A percentile compares a stretch with the other conserved stretches of the same genome.
phyloP scores from a whole-genome alignment of 2,888 invertebrate genomes.

The Sminthurides aquaticus region DNA sequence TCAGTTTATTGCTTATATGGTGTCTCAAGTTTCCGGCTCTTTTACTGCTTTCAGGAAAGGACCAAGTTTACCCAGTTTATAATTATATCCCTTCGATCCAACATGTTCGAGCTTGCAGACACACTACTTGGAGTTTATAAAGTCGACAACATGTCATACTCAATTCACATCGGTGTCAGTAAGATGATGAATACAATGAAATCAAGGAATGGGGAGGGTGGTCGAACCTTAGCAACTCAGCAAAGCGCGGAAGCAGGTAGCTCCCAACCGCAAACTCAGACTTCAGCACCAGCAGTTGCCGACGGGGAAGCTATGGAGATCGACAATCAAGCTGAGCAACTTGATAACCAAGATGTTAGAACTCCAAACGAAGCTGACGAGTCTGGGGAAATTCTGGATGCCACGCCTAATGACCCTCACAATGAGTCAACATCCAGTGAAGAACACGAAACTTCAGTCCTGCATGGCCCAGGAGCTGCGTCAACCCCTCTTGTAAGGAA shows the following conservation, averaged over 20 bases:
- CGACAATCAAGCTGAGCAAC: neutral
- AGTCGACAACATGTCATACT: slow-evolving; percentile 58
- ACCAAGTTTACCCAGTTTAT: slow-evolving; percentile 97
- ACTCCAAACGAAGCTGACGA: neutral
- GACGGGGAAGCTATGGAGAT: neutral
- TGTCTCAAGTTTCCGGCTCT: neutral
- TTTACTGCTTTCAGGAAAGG: slow-evolving; percentile 59
- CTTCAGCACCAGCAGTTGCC: neutral
- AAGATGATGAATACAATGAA: slow-evolving; percentile 19
- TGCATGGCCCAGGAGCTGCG: neutral
- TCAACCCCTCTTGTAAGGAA: neutral
- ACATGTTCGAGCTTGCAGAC: slow-evolving; percentile 95
- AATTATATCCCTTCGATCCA: slow-evolving; percentile 89
- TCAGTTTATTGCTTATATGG: too few species aligned
- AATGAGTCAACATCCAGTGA: neutral
- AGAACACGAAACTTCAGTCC: neutral
- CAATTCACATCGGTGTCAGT: slow-evolving; percentile 39
- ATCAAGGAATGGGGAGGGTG: slow-evolving; percentile 9
- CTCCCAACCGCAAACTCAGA: neutral
- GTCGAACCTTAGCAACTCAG: neutral
- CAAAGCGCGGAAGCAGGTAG: neutral
- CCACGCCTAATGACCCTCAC: neutral
- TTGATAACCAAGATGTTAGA: neutral
- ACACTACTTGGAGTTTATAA: slow-evolving; percentile 93
- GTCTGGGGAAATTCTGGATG: neutral